phyloP scores from a whole-genome alignment of 2,888 invertebrate genomes.

The Bellardia pandia region DNA sequence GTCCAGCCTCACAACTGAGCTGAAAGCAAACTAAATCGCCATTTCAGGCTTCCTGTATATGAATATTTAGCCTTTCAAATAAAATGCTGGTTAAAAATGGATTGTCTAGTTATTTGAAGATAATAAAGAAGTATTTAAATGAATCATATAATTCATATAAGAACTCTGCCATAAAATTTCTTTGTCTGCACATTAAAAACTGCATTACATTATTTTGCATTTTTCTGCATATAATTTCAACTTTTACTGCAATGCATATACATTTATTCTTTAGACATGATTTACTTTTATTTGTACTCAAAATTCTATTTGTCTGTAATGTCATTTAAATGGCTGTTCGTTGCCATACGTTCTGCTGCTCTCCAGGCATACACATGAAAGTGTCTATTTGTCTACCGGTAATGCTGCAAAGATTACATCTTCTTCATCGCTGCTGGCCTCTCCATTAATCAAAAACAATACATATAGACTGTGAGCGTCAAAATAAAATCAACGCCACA shows the following conservation, averaged over 20 bases:
- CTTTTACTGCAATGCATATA: constrained; percentile 57
- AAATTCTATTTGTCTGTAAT: constrained; percentile 59
- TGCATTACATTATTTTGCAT: constrained; percentile 33
- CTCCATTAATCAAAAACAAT: constrained; percentile 65
- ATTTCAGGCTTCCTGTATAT: too few relatives aligned
- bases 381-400: constrained; percentile 14
- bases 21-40: too few relatives aligned
- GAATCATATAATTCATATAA: too few relatives aligned
- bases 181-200: constrained; percentile 4
- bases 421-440: constrained; percentile 39
- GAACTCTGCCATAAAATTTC: not conserved
- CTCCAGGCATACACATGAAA: constrained; percentile 1
- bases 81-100: too few relatives aligned
- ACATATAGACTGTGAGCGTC: too few relatives aligned
- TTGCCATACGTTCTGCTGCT: constrained; percentile 18
- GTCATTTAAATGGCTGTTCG: constrained; percentile 43
- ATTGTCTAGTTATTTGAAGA: too few relatives aligned
- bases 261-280: constrained; percentile 37
- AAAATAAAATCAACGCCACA: too few relatives aligned
- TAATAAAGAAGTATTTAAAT: too few relatives aligned
- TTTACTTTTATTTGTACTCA: constrained; percentile 62
- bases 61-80: too few relatives aligned
- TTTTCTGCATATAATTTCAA: constrained; percentile 52
- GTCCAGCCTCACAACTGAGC: too few relatives aligned
- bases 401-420: constrained; percentile 24